Conservation (phyloP, 2,888 invertebrate species). For the Strigamia crassipes region DNA sequence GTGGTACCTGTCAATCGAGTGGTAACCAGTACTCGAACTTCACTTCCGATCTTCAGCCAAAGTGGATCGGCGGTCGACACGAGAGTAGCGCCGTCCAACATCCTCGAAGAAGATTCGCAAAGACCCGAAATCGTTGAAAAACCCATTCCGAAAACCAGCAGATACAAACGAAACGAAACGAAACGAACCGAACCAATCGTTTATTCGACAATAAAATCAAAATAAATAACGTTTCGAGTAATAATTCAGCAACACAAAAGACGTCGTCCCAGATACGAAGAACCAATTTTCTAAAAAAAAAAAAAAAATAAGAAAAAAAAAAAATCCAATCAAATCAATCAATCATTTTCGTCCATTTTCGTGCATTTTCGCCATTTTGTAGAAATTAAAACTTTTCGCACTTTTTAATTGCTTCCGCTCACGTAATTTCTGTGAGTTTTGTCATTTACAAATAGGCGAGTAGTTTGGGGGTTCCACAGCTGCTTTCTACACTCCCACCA, state of each 20-base stretch:
- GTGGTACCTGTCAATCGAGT: too few species aligned
- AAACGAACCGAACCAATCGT: too few species aligned
- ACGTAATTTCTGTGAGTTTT: not conserved
- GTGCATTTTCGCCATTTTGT: not conserved
- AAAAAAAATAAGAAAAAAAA: constrained; percentile 24
- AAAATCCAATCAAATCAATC: not conserved
- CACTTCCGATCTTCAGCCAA: too few species aligned
- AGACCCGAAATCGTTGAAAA: too few species aligned
- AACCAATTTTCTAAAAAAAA: constrained; percentile 11
- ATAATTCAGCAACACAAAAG: not conserved
- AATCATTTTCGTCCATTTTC: not conserved
- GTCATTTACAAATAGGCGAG: constrained; percentile 4
- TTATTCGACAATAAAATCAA: not conserved
- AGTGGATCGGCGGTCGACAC: too few species aligned
- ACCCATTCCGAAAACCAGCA: too few species aligned
- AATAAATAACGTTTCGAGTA: not conserved
- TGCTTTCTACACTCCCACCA: not conserved
- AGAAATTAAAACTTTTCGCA: not conserved
- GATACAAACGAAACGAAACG: too few species aligned
- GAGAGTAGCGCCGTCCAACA: too few species aligned
- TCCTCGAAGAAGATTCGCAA: too few species aligned
- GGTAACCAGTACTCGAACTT: too few species aligned
- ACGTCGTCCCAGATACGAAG: not conserved
- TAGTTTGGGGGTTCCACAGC: constrained; percentile 20
- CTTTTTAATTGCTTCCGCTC: constrained; percentile 25